These are phyloP conservation scores for Clinocottus analis DNA, from an alignment of 2,113 vertebrate genomes.

Conservation along the genomic window DNA sequence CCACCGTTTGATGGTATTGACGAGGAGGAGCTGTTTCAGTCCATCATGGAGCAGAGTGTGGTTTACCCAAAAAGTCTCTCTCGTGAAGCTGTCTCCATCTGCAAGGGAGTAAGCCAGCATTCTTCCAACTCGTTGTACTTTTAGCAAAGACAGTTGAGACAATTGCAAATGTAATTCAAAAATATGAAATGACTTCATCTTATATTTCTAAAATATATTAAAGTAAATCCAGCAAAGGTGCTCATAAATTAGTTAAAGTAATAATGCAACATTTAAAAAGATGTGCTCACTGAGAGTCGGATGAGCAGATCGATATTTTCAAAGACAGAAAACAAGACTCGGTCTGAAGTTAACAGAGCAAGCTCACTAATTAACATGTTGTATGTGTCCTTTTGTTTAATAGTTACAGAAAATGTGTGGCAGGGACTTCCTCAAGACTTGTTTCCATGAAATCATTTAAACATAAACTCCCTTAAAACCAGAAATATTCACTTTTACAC, in stretches of 20 bases:
- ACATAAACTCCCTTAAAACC: not conserved
- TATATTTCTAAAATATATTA: slow-evolving; percentile 3
- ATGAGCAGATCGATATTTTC: not conserved
- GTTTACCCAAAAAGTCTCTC: slow-evolving; percentile 91
- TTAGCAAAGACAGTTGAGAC: not conserved
- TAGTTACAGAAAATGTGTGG: not conserved
- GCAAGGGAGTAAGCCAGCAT: slow-evolving; percentile 88
- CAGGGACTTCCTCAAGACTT: not conserved
- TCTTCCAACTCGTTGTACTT: slow-evolving; percentile 10
- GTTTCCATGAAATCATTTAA: not conserved
- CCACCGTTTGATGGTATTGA: slow-evolving; percentile 93
- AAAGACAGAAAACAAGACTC: not conserved
- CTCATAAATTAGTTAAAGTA: no score
- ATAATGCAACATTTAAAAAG: not conserved
- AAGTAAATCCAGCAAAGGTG: not conserved
- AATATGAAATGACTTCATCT: not conserved
- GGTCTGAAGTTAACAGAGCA: not conserved
- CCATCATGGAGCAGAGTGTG: slow-evolving; percentile 92
- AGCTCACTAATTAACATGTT: not conserved
- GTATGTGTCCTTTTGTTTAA: not conserved
- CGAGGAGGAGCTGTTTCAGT: slow-evolving; percentile 93
- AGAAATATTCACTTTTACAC: not conserved
- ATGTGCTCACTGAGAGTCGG: not conserved
- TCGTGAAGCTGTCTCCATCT: slow-evolving; percentile 90
- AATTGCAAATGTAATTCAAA: not conserved